phyloP scores from a whole-genome alignment of 2,113 vertebrate genomes.

The Arenaria interpres region DNA sequence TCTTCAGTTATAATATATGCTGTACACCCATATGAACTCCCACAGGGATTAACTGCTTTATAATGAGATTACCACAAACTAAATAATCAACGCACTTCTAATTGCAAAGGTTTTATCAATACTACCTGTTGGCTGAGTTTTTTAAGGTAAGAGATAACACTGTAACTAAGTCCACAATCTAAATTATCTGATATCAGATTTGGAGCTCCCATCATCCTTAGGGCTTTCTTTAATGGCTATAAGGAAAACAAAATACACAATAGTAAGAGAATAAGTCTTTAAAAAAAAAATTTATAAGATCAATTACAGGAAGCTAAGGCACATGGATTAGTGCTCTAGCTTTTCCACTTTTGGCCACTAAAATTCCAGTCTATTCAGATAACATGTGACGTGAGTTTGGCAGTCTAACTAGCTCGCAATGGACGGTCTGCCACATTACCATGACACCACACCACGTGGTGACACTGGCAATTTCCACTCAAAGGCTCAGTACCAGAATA shows the following conservation, averaged over 20 bases:
- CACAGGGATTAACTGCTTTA: constrained; percentile 56
- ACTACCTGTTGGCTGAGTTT: constrained; percentile 90
- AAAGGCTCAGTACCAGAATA: constrained; percentile 62
- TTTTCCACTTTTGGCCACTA: constrained; percentile 79
- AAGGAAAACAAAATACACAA: constrained; percentile 85
- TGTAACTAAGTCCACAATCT: constrained; percentile 89
- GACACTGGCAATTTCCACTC: constrained; percentile 47
- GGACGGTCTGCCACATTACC: constrained; percentile 21
- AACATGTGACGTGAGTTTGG: constrained; percentile 57
- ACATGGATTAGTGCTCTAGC: constrained; percentile 73
- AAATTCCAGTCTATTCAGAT: constrained; percentile 55
- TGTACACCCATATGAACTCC: constrained; percentile 38
- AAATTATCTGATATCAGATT: constrained; percentile 88
- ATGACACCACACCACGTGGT: not conserved
- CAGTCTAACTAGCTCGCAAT: constrained; percentile 40
- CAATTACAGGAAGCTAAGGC: constrained; percentile 79
- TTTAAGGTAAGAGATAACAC: constrained; percentile 89
- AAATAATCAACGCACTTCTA: constrained; percentile 81
- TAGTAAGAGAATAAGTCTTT: constrained; percentile 80
- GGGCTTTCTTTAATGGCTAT: constrained; percentile 89
- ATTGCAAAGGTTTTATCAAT: constrained; percentile 84
- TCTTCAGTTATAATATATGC: not conserved
- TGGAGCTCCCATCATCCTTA: constrained; percentile 89
- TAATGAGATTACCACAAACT: constrained; percentile 73
- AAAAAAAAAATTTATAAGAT: constrained; percentile 77